Base-by-base conservation (phyloP, 2,113 vertebrate species). In the Podarcis cretensis region DNA sequence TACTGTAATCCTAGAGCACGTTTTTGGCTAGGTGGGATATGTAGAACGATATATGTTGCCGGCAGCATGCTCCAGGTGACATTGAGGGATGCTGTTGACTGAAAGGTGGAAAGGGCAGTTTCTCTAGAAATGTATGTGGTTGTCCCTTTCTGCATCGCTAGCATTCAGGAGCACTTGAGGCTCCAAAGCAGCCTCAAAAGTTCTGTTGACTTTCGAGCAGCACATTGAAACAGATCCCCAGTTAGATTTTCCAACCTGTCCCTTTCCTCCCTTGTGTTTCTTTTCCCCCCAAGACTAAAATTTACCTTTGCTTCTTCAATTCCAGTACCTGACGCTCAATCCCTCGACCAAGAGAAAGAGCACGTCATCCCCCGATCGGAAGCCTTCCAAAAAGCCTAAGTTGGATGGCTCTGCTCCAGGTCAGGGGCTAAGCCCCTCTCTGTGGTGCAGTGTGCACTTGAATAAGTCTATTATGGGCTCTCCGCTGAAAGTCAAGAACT, bases 281-380 rank as follows among this genome's bases (percentile, higher is more conserved):
- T 4, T 13, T 73, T 5, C 37, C 37, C 18, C 3, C 35, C 23
- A 73, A 40, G 25, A 48, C 32, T 40, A 7, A 7, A 8, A 12
- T 37, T 91, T 90, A 43, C 25, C 3, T 85, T 81, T 0, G 81
- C 89, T 82, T 83, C 13, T 96, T 95, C 88, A 75, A 92, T 97
- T 97, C 37, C 92, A 99, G 99, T 99, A 99, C 92, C 96, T 99
- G 96, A 98, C 98, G 87, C 98, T 98, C 84, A 98, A 99, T 92
- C 98, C 98, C 21, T 98, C 98, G 5, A 87, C 96, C 32, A 99
- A 99, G 93, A 98, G 98, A 71, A 99, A 98, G 94, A 98, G 96
- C 88, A 89, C 98, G 89, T 95, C 94, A 1, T 99, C 98, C 20
- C 97, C 98, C 16, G 98, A 99, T 12, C 97, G 98, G 86, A 99